A percentile compares a stretch with the other conserved stretches of the same genome.
Conservation (phyloP, 2,888 invertebrate species). For the Andricus curvator region DNA sequence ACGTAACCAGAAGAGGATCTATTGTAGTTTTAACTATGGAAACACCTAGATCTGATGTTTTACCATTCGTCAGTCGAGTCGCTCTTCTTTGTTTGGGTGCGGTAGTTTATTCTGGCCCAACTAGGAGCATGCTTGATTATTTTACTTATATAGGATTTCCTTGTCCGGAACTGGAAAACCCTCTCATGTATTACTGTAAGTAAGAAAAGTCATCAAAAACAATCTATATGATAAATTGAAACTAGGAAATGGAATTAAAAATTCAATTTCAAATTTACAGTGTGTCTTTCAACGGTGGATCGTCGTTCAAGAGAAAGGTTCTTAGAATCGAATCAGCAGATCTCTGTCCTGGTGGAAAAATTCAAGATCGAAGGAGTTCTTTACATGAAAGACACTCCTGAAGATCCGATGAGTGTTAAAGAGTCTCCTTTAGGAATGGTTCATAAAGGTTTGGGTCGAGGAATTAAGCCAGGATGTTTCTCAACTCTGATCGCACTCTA, state of each 20-base stretch:
- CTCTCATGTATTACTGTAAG: slow-evolving; percentile 98
- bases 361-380: slow-evolving; percentile 92
- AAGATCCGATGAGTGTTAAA: slow-evolving; percentile 71
- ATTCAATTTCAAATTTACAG: slow-evolving; percentile 76
- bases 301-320: slow-evolving; percentile 93
- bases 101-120: slow-evolving; percentile 94
- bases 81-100: slow-evolving; percentile 94
- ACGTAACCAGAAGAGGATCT: slow-evolving; percentile 93
- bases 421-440: slow-evolving; percentile 69
- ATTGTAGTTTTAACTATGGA: slow-evolving; percentile 95
- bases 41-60: slow-evolving; percentile 95
- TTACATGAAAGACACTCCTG: slow-evolving; percentile 82
- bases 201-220: slow-evolving; percentile 58
- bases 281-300: slow-evolving; percentile 88
- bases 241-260: neutral
- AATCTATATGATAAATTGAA: neutral
- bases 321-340: slow-evolving; percentile 95
- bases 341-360: slow-evolving; percentile 93
- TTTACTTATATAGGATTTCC: slow-evolving; percentile 97
- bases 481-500: slow-evolving; percentile 73
- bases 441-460: slow-evolving; percentile 71
- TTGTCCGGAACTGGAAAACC: slow-evolving; percentile 97
- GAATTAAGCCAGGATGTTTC: slow-evolving; percentile 74
- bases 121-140: slow-evolving; percentile 95
- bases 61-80: slow-evolving; percentile 95